Conservation (phyloP, 2,888 invertebrate species). For the Leptopilina drosophilae region DNA sequence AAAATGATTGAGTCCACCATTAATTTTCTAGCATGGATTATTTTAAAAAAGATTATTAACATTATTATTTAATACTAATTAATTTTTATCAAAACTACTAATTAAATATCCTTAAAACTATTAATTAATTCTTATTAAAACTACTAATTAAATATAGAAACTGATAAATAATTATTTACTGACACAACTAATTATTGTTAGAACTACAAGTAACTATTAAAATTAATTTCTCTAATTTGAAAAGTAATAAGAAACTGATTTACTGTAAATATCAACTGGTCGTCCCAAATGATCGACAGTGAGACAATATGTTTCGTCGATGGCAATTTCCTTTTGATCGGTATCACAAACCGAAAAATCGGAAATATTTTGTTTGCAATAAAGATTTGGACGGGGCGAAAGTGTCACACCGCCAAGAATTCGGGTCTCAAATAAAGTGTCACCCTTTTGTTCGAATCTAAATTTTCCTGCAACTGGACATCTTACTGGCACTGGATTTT, state of each 20-base stretch:
- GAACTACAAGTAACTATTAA: too few species aligned
- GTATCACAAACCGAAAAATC: slow-evolving; percentile 97
- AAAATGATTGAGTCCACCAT: slow-evolving; percentile 3
- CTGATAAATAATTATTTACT: too few species aligned
- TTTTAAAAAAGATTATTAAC: too few species aligned
- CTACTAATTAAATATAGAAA: too few species aligned
- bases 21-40: too few species aligned
- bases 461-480: slow-evolving; percentile 99
- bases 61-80: too few species aligned
- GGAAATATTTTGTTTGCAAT: slow-evolving; percentile 95
- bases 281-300: slow-evolving; percentile 97
- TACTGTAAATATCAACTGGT: slow-evolving; percentile 96
- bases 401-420: slow-evolving; percentile 97
- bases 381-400: slow-evolving; percentile 93
- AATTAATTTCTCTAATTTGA: too few species aligned
- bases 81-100: too few species aligned
- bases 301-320: slow-evolving; percentile 97
- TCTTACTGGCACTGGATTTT: slow-evolving; percentile 92
- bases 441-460: slow-evolving; percentile 94
- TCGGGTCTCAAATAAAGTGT: slow-evolving; percentile 93
- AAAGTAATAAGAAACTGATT: slow-evolving; percentile 55
- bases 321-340: slow-evolving; percentile 94
- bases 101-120: too few species aligned
- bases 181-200: too few species aligned
- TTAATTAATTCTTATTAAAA: too few species aligned